phyloP scores from a whole-genome alignment of 2,797 vertebrate genomes.

The Morelia viridis region DNA sequence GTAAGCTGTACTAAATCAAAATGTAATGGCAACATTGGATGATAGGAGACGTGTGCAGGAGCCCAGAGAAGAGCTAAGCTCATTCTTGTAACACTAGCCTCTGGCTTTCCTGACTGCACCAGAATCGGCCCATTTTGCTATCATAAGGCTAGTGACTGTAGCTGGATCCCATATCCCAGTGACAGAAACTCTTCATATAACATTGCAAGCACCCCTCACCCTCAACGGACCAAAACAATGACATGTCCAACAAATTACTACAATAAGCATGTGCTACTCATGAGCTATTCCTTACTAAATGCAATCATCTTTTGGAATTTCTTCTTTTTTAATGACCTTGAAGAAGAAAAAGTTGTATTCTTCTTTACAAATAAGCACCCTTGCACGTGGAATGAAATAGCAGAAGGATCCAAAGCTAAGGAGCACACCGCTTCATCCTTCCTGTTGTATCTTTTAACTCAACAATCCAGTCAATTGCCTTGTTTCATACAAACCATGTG shows the following conservation, averaged over 20 bases:
- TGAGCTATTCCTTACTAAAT: background rate
- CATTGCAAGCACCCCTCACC: background rate
- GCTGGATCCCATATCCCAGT: background rate
- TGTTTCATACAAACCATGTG: slow-evolving; percentile 1
- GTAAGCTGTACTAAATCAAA: background rate
- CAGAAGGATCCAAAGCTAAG: slow-evolving; percentile 10
- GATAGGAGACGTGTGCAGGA: background rate
- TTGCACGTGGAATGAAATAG: slow-evolving; percentile 31
- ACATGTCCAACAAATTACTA: background rate
- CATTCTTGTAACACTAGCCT: background rate
- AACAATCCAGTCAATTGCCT: slow-evolving; percentile 1
- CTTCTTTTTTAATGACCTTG: background rate
- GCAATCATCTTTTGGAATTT: background rate
- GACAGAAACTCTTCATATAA: background rate
- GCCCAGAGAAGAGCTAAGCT: background rate
- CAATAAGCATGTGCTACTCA: background rate
- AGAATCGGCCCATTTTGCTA: background rate
- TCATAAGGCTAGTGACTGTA: background rate
- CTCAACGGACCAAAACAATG: background rate
- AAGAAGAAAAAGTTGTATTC: background rate
- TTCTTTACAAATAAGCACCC: slow-evolving; percentile 45
- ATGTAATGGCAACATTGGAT: background rate
- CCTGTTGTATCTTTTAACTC: background rate
- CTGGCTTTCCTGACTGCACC: background rate
- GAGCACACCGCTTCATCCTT: background rate